Base-by-base conservation (phyloP, 1,140 invertebrate genomes). In the Cephus cinctus region DNA sequence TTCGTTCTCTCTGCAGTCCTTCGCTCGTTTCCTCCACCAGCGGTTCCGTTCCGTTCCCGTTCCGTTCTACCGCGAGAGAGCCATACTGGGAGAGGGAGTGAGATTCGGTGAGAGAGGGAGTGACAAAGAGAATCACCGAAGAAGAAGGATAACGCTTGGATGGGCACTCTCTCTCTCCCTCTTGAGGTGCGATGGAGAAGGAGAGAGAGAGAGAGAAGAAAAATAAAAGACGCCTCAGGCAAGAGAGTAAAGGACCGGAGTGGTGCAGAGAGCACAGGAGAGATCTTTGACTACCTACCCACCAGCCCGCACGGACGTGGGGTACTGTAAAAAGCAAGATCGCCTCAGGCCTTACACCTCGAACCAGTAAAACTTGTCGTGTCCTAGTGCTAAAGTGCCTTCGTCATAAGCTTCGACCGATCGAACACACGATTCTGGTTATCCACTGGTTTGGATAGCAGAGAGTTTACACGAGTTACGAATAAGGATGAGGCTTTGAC, bases 281-380 rank as follows among this genome's bases (percentile, higher is more conserved):
- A 12, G 34, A 65, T 68, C 62, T 68, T 61, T 57, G 56, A 71
- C 61, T 65, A 64, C 57, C 60, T 57, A 54, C 52, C 43, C 52
- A 57, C 56, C 59, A 53, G 58, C 56, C 9, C 61, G 54, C 52
- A 54, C 43, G 50, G 57, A 54, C 48, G 55, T 52, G 12, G 61
- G 52, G 61, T 61, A 67, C 54, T 63, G 60, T 65, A 67, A 71
- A 71, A 72, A 68, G 52, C 57, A 57, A 64, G 44, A 71, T 67
- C 56, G 69, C 70, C 67, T 47, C 50, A 65, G 71, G 71, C 69
- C 57, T 74, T 71, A 71, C 67, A 73, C 67, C 66, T 66, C 70
- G 69, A 71, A 73, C 71, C 71, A 73, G 71, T 73, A 71, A 71
- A 71, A 74, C 71, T 69, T 71, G 70, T 73, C 67, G 67, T 69